phyloP scores from a whole-genome alignment of 1,140 invertebrate genomes.

The Anoplophora glabripennis region DNA sequence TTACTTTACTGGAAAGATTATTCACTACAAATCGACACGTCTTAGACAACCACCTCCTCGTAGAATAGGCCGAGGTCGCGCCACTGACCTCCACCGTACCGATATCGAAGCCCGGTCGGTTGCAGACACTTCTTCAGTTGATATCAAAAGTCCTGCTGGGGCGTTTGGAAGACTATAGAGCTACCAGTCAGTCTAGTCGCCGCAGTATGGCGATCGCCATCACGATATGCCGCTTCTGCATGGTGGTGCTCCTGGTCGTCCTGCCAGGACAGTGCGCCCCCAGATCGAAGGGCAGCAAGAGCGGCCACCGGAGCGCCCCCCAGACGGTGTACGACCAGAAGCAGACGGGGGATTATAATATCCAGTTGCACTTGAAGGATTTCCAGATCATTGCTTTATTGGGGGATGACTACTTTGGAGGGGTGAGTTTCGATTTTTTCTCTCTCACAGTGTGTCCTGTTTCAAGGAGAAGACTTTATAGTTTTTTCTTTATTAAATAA shows the following conservation, averaged over 20 bases:
- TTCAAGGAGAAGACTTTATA: too few species aligned
- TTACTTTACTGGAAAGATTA: too few species aligned
- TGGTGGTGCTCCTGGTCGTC: conserved; percentile 10
- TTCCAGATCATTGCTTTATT: conserved; percentile 68
- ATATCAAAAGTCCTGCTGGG: conserved; percentile 8
- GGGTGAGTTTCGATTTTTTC: conserved; percentile 46
- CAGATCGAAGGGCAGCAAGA: conserved; percentile 24
- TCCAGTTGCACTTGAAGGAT: conserved; percentile 75
- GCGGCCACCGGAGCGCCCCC: conserved; percentile 9
- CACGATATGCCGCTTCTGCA: background rate
- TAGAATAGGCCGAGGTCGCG: too few species aligned
- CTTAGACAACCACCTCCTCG: too few species aligned
- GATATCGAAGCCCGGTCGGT: too few species aligned
- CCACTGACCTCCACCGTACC: too few species aligned
- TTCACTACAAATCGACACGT: too few species aligned
- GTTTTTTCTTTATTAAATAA: too few species aligned
- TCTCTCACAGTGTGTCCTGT: too few species aligned
- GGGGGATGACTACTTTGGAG: conserved; percentile 56
- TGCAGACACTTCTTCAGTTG: conserved; percentile 15
- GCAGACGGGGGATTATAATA: conserved; percentile 73
- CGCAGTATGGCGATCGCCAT: background rate
- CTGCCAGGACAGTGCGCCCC: conserved; percentile 14
- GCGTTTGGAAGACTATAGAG: background rate
- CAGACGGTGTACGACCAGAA: conserved; percentile 62
- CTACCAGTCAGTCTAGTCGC: conserved; percentile 1